Evolutionary conservation across 2,888 invertebrate species (phyloP), one percentile per base, ranked within the genome.

Genomic region (Acanthosepion lycidas): DNA sequence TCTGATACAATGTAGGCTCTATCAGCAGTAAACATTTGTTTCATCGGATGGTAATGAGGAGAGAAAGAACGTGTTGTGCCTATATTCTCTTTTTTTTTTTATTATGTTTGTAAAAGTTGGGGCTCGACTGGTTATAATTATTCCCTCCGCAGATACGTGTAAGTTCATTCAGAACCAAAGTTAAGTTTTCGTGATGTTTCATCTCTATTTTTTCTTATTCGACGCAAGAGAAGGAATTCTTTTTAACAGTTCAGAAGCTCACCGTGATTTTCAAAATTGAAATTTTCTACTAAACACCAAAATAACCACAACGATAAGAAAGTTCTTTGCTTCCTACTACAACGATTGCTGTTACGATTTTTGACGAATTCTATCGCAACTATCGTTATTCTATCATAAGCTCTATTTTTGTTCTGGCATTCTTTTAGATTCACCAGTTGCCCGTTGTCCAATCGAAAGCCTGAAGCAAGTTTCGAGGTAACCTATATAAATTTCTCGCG

Each of bases 361-460:
- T 33, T n/a, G 12, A n/a, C 15, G n/a, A n/a, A 33, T 33, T 78
- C n/a, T 78, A 78, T 78, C 78, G 33, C 9, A n/a, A 3, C n/a
- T 33, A 78, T n/a, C 78, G n/a, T 78, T 33, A 78, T n/a, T 15
- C n/a, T 78, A n/a, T 78, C 78, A 33, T 78, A 78, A 78, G n/a
- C n/a, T 5, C n/a, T n/a, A n/a, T 78, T 78, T 78, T 78, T 78
- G 78, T 33, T n/a, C 15, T 12, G n/a, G 78, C 78, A 78, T 78
- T 78, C 78, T 78, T 78, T 12, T n/a, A 78, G n/a, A 33, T 78
- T 78, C 78, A n/a, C 78, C 78, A 33, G 78, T 33, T 33, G 78
- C 78, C 78, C 78, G 78, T 78, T 78, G n/a, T 78, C 78, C 78
- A 78, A 78, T 78, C 28, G 78, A 78, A 78, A 78, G 78, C 78